Evolutionary conservation across 2,888 invertebrate species (phyloP).

Genomic region (Priocnemis perturbator): DNA sequence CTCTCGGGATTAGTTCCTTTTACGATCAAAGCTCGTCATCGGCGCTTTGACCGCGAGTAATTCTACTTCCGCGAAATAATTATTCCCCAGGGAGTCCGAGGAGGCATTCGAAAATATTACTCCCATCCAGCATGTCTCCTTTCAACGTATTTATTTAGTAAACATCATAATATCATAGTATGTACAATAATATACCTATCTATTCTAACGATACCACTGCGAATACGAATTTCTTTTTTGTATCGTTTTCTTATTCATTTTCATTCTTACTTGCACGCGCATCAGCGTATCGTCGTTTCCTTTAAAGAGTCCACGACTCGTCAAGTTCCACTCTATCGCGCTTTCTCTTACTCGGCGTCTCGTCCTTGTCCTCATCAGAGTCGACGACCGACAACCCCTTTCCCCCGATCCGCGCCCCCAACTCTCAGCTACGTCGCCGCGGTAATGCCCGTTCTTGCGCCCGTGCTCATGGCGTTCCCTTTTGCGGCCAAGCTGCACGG

Average conservation of each 20-base stretch:
- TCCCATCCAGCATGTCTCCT: slow-evolving; percentile 26
- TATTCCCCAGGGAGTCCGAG: too few relatives aligned
- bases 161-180: slow-evolving; percentile 68
- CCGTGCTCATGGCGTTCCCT: slow-evolving; percentile 1
- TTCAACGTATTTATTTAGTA: slow-evolving; percentile 65
- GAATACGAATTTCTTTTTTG: slow-evolving; percentile 51
- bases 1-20: too few relatives aligned
- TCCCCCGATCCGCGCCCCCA: not conserved
- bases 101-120: too few relatives aligned
- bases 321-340: slow-evolving; percentile 23
- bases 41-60: too few relatives aligned
- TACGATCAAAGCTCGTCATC: too few relatives aligned
- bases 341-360: not conserved
- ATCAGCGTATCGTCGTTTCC: slow-evolving; percentile 12
- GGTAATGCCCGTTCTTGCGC: not conserved
- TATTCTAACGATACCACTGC: slow-evolving; percentile 69
- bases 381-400: slow-evolving; percentile 1
- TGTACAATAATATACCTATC: slow-evolving; percentile 70
- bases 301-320: slow-evolving; percentile 35
- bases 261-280: slow-evolving; percentile 21
- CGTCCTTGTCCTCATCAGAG: not conserved
- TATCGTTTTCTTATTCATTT: slow-evolving; percentile 18
- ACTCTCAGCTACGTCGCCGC: not conserved
- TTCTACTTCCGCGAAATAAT: too few relatives aligned
- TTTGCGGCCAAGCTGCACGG: too few relatives aligned